These are phyloP conservation scores for Centropus unirufus DNA, from an alignment of 2,113 vertebrate species.

Conservation along the genomic window DNA sequence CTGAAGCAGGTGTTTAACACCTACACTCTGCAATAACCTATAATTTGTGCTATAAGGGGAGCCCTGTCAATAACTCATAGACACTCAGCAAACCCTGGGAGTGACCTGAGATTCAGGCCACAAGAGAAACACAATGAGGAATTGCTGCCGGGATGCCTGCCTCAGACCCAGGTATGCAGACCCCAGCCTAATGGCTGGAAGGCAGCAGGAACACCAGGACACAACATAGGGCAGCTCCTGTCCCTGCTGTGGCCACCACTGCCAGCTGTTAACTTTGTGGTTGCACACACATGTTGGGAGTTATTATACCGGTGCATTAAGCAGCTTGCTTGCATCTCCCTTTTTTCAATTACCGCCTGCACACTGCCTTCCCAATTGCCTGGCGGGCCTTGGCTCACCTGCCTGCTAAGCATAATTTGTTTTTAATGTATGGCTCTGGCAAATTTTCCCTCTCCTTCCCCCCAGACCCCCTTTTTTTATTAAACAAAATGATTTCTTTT, in stretches of 20 bases:
- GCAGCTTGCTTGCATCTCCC: neutral
- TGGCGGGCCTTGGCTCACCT: conserved; percentile 20
- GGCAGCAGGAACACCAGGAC: neutral
- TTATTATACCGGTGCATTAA: neutral
- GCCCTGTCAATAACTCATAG: neutral
- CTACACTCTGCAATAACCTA: neutral
- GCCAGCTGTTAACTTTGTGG: neutral
- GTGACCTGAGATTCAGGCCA: neutral
- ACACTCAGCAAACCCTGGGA: neutral
- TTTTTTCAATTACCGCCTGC: conserved; percentile 52
- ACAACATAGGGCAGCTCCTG: neutral
- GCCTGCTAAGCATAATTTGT: conserved; percentile 45
- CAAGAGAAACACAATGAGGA: neutral
- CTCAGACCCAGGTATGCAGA: neutral
- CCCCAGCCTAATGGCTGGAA: accelerated
- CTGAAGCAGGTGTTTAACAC: neutral
- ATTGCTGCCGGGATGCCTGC: accelerated
- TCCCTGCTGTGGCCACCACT: neutral
- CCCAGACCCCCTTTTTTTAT: neutral
- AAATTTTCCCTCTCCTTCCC: neutral
- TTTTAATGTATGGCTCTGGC: conserved; percentile 39
- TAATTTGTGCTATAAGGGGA: neutral
- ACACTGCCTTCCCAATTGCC: conserved; percentile 32
- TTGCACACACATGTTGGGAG: neutral
- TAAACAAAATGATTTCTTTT: neutral